Evolutionary conservation across 35 echinoderm and acorn worm genomes (phyloP).

Genomic region (Acanthaster planci): DNA sequence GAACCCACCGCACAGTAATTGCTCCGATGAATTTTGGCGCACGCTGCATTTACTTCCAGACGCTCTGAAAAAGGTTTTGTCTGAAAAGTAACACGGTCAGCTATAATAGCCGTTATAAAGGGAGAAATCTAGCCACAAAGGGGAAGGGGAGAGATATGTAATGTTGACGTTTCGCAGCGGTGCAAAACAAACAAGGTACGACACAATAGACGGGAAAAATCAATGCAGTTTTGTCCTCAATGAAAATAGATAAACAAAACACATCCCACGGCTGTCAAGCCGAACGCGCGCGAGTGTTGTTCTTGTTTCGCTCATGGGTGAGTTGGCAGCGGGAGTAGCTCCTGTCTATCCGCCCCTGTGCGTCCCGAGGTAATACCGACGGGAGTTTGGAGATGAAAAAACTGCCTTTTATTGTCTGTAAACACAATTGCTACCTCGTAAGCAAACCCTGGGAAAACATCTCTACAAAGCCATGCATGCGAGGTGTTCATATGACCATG

Average conservation of each 20-base stretch:
- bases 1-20: no score
- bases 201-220: constrained; percentile 22
- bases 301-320: not conserved
- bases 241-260: constrained; percentile 25
- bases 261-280: not conserved
- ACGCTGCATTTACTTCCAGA: not conserved
- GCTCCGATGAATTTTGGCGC: not conserved
- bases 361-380: not conserved
- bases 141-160: not conserved
- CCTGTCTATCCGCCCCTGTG: not conserved
- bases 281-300: not conserved
- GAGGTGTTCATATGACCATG: no score
- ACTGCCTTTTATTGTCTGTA: not conserved
- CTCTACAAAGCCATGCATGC: no score
- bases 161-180: constrained; percentile 16
- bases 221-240: constrained; percentile 18
- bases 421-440: not conserved
- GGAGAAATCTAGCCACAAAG: not conserved
- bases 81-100: constrained; percentile 2
- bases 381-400: not conserved
- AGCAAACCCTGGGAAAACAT: no score
- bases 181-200: constrained; percentile 13
- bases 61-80: constrained; percentile 5
- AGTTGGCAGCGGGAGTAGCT: not conserved
- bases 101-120: not conserved